Percentiles rank a stretch among this genome's conserved stretches.
phyloP scores from a whole-genome alignment of 2,113 vertebrate species.

The Origma solitaria region DNA sequence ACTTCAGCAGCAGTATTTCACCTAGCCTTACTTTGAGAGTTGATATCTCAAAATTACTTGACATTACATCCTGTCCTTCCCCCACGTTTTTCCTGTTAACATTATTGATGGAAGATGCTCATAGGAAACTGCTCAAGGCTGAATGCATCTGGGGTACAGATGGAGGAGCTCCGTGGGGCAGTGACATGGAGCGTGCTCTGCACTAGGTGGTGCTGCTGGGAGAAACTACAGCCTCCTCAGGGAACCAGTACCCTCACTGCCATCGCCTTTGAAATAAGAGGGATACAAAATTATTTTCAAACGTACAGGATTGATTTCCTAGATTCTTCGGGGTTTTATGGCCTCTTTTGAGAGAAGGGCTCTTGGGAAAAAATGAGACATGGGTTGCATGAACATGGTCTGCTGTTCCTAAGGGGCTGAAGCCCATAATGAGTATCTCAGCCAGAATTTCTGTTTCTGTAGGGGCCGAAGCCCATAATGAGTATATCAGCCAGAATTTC shows the following conservation, averaged over 20 bases:
- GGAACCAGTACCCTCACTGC: background rate
- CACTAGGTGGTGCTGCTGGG: conserved; percentile 33
- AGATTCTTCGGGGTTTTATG: background rate
- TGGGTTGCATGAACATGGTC: background rate
- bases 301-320: background rate
- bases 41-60: background rate
- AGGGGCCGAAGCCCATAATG: background rate
- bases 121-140: background rate
- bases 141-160: background rate
- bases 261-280: background rate
- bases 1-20: background rate
- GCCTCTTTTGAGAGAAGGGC: background rate
- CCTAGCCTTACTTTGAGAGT: background rate
- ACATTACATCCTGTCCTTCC: background rate
- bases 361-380: background rate
- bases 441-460: background rate
- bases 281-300: background rate
- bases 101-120: background rate
- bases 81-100: background rate
- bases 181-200: background rate
- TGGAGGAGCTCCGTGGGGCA: background rate
- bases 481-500: background rate
- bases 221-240: background rate
- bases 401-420: background rate
- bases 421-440: background rate